Evolutionary conservation across 1,140 invertebrate genomes (phyloP).

Genomic region (Aethina tumida): DNA sequence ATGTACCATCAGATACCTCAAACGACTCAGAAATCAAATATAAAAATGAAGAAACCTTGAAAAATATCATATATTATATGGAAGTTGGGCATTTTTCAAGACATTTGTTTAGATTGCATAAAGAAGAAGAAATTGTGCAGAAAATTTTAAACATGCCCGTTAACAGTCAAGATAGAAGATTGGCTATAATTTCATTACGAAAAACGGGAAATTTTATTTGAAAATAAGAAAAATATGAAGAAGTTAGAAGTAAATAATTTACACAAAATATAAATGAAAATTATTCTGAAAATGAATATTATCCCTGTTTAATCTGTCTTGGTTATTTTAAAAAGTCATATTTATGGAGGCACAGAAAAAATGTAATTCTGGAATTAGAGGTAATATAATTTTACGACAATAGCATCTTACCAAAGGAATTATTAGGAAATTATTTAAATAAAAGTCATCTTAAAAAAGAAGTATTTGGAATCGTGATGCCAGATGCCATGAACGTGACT

Average conservation of each 20-base stretch:
- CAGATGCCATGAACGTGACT: slow-evolving; percentile 17
- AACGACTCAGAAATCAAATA: too few relatives aligned
- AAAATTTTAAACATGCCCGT: background rate
- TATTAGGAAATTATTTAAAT: slow-evolving; percentile 6
- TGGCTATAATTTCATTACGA: slow-evolving; percentile 6
- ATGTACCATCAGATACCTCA: too few relatives aligned
- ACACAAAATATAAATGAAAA: background rate
- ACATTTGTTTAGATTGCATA: too few relatives aligned
- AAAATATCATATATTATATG: too few relatives aligned
- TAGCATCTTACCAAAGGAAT: slow-evolving; percentile 4
- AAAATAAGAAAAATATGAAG: slow-evolving; percentile 15
- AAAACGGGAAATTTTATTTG: slow-evolving; percentile 19
- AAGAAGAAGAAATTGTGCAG: slow-evolving; percentile 3
- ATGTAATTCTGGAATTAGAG: slow-evolving; percentile 4
- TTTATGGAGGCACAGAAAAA: slow-evolving; percentile 15
- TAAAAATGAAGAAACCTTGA: too few relatives aligned
- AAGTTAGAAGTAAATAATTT: too few relatives aligned
- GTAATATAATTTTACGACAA: background rate
- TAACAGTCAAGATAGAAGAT: slow-evolving; percentile 3
- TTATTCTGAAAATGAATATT: slow-evolving; percentile 10
- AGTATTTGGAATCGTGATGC: slow-evolving; percentile 15
- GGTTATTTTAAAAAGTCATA: slow-evolving; percentile 13
- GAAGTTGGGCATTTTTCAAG: too few relatives aligned
- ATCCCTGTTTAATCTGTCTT: slow-evolving; percentile 11
- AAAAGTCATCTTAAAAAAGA: slow-evolving; percentile 13